phyloP scores from a whole-genome alignment of 2,113 vertebrate species.

The Lepisosteus oculatus region DNA sequence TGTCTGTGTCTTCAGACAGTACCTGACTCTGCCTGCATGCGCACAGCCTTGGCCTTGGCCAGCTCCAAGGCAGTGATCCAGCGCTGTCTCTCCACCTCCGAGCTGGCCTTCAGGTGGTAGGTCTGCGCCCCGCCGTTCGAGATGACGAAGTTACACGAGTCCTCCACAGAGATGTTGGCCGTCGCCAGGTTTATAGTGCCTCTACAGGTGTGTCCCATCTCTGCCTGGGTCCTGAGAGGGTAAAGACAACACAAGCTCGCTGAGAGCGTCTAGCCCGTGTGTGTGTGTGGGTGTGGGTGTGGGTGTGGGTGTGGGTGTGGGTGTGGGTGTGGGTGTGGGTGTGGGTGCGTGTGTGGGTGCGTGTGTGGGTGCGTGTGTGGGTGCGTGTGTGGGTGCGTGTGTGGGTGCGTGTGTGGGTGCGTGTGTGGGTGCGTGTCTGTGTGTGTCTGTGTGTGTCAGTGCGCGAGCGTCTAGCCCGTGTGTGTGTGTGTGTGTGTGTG shows the following conservation, averaged over 20 bases:
- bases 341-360: too few species aligned
- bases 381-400: too few species aligned
- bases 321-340: too few species aligned
- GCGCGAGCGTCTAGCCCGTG: too few species aligned
- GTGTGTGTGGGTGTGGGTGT: too few species aligned
- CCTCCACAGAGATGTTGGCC: constrained; percentile 90
- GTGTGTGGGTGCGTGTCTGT: too few species aligned
- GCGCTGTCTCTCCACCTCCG: constrained; percentile 89
- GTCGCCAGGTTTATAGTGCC: constrained; percentile 97
- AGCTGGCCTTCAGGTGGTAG: constrained; percentile 93
- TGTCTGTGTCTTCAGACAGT: constrained; percentile 19
- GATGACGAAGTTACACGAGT: constrained; percentile 95
- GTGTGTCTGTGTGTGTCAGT: too few species aligned
- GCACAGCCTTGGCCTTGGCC: constrained; percentile 90
- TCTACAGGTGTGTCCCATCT: constrained; percentile 94
- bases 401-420: too few species aligned
- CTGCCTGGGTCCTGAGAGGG: constrained; percentile 80
- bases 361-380: too few species aligned
- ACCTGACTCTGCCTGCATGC: constrained; percentile 93
- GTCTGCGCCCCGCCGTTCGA: constrained; percentile 94
- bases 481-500: too few species aligned
- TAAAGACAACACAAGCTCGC: not conserved
- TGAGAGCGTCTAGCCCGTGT: too few species aligned
- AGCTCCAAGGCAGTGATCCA: constrained; percentile 95
- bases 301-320: too few species aligned